phyloP scores from a whole-genome alignment of 2,888 invertebrate species.

The Andrena praecox region DNA sequence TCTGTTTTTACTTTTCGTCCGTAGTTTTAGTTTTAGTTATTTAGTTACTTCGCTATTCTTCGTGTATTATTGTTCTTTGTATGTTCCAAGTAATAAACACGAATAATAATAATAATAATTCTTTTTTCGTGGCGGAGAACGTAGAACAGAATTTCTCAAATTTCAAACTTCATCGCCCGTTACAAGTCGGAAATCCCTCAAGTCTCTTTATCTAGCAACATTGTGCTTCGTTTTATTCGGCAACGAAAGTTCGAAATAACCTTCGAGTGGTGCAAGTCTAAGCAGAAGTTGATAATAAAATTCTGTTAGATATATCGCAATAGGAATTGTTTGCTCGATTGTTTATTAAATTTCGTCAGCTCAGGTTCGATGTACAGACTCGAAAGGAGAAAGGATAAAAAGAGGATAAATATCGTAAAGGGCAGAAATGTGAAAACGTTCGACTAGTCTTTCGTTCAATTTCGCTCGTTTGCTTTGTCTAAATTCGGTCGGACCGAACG shows the following conservation, averaged over 20 bases:
- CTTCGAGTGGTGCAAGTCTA: background rate
- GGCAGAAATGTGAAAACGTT: slow-evolving; percentile 45
- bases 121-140: background rate
- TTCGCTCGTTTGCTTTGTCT: slow-evolving; percentile 63
- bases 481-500: slow-evolving; percentile 63
- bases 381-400: background rate
- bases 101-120: background rate
- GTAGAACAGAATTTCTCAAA: too few relatives aligned
- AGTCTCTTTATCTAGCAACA: background rate
- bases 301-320: background rate
- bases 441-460: slow-evolving; percentile 53
- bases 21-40: too few relatives aligned
- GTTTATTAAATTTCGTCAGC: slow-evolving; percentile 1
- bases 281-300: background rate
- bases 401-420: slow-evolving; percentile 39
- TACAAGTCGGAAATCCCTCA: background rate
- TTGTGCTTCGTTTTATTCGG: background rate
- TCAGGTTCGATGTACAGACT: background rate
- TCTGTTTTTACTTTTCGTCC: too few relatives aligned
- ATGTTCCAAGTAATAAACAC: too few relatives aligned
- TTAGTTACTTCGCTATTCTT: too few relatives aligned
- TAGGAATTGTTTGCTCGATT: background rate
- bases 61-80: too few relatives aligned
- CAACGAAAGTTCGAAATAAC: background rate
- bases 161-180: too few relatives aligned